Base-by-base conservation (phyloP, 2,888 invertebrate species). In the Amphiduros pacificus region DNA sequence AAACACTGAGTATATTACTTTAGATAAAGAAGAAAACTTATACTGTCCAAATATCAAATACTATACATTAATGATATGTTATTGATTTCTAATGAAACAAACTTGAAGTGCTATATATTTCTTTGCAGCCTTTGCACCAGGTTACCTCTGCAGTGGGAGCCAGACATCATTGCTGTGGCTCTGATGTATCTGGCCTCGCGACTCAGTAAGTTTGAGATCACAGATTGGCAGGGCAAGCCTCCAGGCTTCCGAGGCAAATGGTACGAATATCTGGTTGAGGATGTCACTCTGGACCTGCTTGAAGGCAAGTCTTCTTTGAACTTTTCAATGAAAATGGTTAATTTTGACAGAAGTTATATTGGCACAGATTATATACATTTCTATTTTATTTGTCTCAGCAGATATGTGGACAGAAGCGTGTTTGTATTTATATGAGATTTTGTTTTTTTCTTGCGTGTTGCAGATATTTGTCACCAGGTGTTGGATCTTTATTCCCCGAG, bases 221-320 rank as follows among this genome's bases (percentile, higher is more conserved):
- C 89, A 4, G 96, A 97, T 83, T 97, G 96, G 96, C 87, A 88
- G 40, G 94, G 78, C n/a, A 80, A 78, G 85, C 85, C 53, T 81
- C 89, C 2, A 88, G 90, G 76, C 91, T 93, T 82, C 53, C 74
- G 78, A 63, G 75, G 75, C 55, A 79, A 82, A 59, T 99, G 99
- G 99, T 99, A 97, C 97, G 97, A 98, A 76, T 92, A 93, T 90
- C 95, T 95, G 80, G 93, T 98, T 0, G 93, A 94, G 75, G 95
- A 95, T 77, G 90, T 98, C 31, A 92, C 93, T 0, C 91, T 93
- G 88, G 94, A 95, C 74, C 86, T 97, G 58, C 85, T 99, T 48
- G 98, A 99, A 85, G 88, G 88, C 88, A 68, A 57, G 63, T 68
- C 28, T 31, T 36, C 17, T 11, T 36, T 36, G 9, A 11, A 36